These are phyloP conservation scores for Sander lucioperca DNA, from an alignment of 2,113 vertebrate genomes.

Conservation along the genomic window DNA sequence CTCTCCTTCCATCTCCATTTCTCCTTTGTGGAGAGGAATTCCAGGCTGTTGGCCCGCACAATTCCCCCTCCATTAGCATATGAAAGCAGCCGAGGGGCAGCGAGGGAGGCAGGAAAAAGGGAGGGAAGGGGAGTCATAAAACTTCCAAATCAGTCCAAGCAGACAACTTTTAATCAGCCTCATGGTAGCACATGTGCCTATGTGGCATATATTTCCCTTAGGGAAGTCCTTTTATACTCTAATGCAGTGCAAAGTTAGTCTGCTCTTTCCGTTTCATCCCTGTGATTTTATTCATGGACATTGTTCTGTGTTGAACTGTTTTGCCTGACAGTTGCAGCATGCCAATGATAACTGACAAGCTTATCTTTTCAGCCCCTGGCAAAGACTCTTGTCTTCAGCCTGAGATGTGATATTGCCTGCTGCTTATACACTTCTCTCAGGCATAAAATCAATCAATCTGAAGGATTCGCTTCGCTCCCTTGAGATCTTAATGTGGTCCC, in stretches of 20 bases:
- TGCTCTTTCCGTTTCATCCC: not conserved
- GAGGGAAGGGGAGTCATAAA: conserved; percentile 63
- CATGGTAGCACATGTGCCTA: conserved; percentile 32
- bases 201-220: conserved; percentile 8
- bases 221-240: not conserved
- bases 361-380: not conserved
- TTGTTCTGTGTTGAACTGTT: not conserved
- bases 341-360: conserved; percentile 1
- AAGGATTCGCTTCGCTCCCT: conserved; percentile 29
- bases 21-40: conserved; percentile 76
- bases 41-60: conserved; percentile 75
- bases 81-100: conserved; percentile 73
- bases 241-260: not conserved
- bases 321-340: conserved; percentile 9
- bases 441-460: conserved; percentile 39
- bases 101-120: conserved; percentile 58
- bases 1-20: conserved; percentile 60
- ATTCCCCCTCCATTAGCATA: conserved; percentile 75
- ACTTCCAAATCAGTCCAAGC: conserved; percentile 58
- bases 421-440: conserved; percentile 5
- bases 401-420: not conserved
- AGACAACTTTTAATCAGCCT: conserved; percentile 42
- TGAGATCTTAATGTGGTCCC: conserved; percentile 23
- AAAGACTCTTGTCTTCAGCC: not conserved
- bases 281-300: not conserved